phyloP scores from a whole-genome alignment of 2,888 invertebrate species.

The Carterocephalus palaemon region DNA sequence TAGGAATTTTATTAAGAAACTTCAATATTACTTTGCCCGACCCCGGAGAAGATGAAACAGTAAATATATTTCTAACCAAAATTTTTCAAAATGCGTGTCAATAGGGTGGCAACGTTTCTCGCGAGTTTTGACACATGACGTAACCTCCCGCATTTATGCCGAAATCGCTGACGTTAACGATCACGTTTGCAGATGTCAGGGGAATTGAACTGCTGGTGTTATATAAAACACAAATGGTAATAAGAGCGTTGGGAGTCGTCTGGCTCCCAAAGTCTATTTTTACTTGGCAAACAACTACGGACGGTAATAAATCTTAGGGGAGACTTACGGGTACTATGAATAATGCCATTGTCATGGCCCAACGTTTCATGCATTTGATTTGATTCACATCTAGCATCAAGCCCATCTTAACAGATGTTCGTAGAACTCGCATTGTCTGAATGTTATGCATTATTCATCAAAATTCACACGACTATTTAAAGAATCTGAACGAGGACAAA shows the following conservation, averaged over 20 bases:
- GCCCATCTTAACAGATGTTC: constrained; percentile 56
- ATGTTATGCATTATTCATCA: constrained; percentile 3
- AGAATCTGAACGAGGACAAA: too few species aligned
- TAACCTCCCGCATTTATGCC: not conserved
- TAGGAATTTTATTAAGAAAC: too few species aligned
- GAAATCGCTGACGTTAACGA: constrained; percentile 4
- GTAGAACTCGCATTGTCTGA: constrained; percentile 44
- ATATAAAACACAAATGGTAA: not conserved
- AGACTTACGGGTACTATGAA: constrained; percentile 30
- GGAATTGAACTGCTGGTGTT: too few species aligned
- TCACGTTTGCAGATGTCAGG: too few species aligned
- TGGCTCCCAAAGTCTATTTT: not conserved
- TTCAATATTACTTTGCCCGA: too few species aligned
- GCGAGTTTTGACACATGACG: too few species aligned
- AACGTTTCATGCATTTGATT: constrained; percentile 50
- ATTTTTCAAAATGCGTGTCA: too few species aligned
- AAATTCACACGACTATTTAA: too few species aligned
- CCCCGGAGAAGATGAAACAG: too few species aligned
- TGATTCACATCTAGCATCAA: constrained; percentile 55
- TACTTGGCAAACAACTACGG: not conserved
- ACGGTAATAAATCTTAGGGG: constrained; percentile 14
- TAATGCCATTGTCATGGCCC: constrained; percentile 31
- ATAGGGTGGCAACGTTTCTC: too few species aligned
- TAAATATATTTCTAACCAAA: too few species aligned
- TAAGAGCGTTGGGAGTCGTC: constrained; percentile 2